These are phyloP conservation scores for Aradophagus sp. DNA, from an alignment of 1,140 invertebrate genomes.

Conservation along the genomic window DNA sequence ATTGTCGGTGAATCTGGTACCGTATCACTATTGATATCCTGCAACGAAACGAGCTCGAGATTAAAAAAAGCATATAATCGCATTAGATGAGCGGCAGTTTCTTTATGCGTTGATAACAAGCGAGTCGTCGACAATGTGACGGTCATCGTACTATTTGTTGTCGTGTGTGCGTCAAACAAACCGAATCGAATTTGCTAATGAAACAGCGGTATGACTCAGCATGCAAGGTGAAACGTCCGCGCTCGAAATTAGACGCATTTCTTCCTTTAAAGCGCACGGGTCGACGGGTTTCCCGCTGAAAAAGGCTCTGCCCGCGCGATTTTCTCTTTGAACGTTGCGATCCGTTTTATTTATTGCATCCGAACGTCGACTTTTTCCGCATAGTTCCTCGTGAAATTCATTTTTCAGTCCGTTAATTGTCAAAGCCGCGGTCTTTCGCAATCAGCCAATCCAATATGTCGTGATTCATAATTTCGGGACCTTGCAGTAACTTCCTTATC, in stretches of 20 bases:
- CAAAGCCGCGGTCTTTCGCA: slow-evolving; percentile 4
- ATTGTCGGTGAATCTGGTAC: too few species aligned
- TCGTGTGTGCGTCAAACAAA: too few species aligned
- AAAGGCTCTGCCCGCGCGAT: slow-evolving; percentile 3
- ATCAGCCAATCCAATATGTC: slow-evolving; percentile 10
- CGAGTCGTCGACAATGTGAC: too few species aligned
- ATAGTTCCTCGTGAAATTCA: slow-evolving; percentile 16
- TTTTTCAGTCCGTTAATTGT: slow-evolving; percentile 3
- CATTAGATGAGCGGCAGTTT: too few species aligned
- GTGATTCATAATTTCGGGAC: slow-evolving; percentile 21
- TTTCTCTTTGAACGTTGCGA: slow-evolving; percentile 20
- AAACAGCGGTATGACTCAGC: slow-evolving; percentile 47
- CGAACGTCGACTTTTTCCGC: slow-evolving; percentile 29
- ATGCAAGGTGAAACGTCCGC: slow-evolving; percentile 50
- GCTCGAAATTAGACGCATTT: slow-evolving; percentile 43
- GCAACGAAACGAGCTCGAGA: too few species aligned
- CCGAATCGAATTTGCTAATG: slow-evolving; percentile 36
- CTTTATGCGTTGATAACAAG: too few species aligned
- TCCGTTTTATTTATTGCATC: slow-evolving; percentile 34
- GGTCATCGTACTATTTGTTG: too few species aligned
- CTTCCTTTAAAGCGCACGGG: slow-evolving; percentile 16
- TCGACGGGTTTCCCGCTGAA: slow-evolving; percentile 16
- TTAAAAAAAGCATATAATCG: too few species aligned
- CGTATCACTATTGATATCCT: too few species aligned
- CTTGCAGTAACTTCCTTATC: neutral